Base-by-base conservation (phyloP, 2,888 invertebrate genomes). In the Epiblema foenella region DNA sequence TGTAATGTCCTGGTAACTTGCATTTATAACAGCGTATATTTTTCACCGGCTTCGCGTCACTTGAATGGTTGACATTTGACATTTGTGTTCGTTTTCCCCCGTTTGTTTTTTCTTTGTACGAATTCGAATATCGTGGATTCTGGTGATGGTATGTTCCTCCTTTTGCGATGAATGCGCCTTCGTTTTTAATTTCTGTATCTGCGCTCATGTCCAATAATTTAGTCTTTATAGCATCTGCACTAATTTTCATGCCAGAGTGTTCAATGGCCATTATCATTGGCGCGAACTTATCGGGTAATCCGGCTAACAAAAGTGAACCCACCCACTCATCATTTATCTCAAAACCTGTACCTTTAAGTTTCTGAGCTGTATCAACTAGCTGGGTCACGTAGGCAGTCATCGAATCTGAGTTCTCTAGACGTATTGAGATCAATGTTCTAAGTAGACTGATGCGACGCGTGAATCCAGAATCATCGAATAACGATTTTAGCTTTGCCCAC, bases 191-290 rank as follows among this genome's bases (percentile, higher is more conserved):
- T 39, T 54, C 63, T 51, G 52, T 18, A 18, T 56, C 42, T 15
- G 10, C 20, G 63, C 66, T 52, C 75, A 75, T 73, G 49, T 76
- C 76, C 0, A 75, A 39, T 33, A 75, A 29, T 52, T 75, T 76
- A 11, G 74, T 68, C 57, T 74, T 74, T 2, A 75, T 74, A 42
- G 52, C 59, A 49, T 74, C 73, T 7, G 73, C 37, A 51, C 58
- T 68, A 10, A 69, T 67, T n/a, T 59, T 15, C 1, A 67, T 67
- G n/a, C 67, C 66, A 5, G 56, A 56, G 24, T 66, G 66, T 17
- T 66, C 66, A 11, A 70, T 65, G 4, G 70, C 75, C 77, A 77
- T 76, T 12, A 77, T 75, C 76, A 76, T 74, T 0, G 76, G 76
- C 10, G 51, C 54, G 59, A 68, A 75, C 20, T 71, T 74, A 20